Base-by-base conservation (phyloP, 2,113 vertebrate genomes). In the Otolemur garnettii region DNA sequence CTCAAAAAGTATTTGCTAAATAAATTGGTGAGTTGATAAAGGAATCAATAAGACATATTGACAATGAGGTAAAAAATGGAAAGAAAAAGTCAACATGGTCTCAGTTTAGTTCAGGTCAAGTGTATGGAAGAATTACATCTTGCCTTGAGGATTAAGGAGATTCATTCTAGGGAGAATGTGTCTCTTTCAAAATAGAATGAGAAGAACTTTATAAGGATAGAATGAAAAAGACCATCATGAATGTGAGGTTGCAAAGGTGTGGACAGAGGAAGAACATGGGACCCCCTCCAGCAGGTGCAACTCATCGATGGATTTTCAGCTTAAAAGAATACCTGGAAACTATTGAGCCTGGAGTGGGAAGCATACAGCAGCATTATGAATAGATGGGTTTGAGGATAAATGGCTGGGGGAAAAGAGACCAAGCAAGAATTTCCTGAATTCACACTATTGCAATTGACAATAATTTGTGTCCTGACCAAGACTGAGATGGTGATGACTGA, bases 381-480 rank as follows among this genome's bases (percentile, higher is more conserved):
- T 62, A n/a, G 4, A 62, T 77, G 30, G 18, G 1, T 78, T 87
- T 5, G 2, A 72, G 28, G 12, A 92, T 7, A 19, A 75, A 24
- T 82, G 62, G 17, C 5, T 33, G 89, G 42, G 89, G 75, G 75
- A 24, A 81, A 91, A 90, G 19, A 87, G 59, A 50, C 4, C 28
- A 53, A 72, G 21, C 50, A 85, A 94, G 66, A 92, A 78, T 88
- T 57, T 72, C 81, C 79, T 81, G 87, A 87, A 30, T 93, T 93
- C 15, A 74, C 59, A 95, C 10, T 90, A n/a, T 57, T 53, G 78
- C 57, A 93, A 55, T 1, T 84, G 77, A 96, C 60, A 87, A 38
- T 74, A 80, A 28, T 62, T 30, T 88, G 72, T 38, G 60, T 88
- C 60, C 17, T 88, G n/a, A 90, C 77, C 14, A 13, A 88, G 77